Evolutionary conservation across 2,113 vertebrate species (phyloP).

Genomic region (Spizaetus ornatus): DNA sequence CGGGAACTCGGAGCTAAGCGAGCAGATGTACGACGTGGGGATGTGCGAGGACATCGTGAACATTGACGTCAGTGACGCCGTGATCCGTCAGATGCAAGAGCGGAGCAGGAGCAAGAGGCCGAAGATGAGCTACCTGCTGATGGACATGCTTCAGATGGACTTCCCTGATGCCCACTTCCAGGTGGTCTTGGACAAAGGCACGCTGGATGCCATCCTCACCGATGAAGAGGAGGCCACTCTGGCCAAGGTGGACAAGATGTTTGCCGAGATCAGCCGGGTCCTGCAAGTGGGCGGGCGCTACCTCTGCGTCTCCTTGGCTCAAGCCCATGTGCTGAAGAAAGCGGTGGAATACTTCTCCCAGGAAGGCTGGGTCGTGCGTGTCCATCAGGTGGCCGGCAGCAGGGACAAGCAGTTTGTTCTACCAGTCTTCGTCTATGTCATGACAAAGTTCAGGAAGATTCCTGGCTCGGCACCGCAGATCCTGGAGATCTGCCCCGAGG

Average conservation of each 20-base stretch:
- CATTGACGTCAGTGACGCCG: slow-evolving; percentile 88
- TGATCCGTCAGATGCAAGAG: slow-evolving; percentile 88
- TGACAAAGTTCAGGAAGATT: slow-evolving; percentile 88
- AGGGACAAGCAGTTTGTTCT: slow-evolving; percentile 77
- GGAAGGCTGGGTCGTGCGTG: slow-evolving; percentile 88
- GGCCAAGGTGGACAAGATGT: slow-evolving; percentile 79
- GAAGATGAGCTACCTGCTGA: slow-evolving; percentile 81
- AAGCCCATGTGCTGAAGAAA: slow-evolving; percentile 85
- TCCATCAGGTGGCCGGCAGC: slow-evolving; percentile 81
- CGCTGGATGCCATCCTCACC: slow-evolving; percentile 84
- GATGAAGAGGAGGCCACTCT: slow-evolving; percentile 77
- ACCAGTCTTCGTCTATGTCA: slow-evolving; percentile 88
- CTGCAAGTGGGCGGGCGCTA: slow-evolving; percentile 89
- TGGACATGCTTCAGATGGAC: slow-evolving; percentile 87
- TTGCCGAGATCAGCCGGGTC: slow-evolving; percentile 87
- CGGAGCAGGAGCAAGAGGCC: slow-evolving; percentile 79
- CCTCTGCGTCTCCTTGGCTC: slow-evolving; percentile 92
- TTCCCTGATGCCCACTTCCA: slow-evolving; percentile 85
- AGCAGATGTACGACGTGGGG: slow-evolving; percentile 90
- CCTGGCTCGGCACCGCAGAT: slow-evolving; percentile 73
- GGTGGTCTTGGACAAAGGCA: slow-evolving; percentile 92
- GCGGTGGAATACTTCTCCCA: slow-evolving; percentile 84
- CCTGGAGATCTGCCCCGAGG: slow-evolving; percentile 87
- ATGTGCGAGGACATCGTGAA: slow-evolving; percentile 84
- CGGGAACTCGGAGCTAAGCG: slow-evolving; percentile 94